A percentile compares a stretch with the other conserved stretches of the same genome.
Evolutionary conservation across 2,113 vertebrate genomes (phyloP).

Genomic region (Lasiurus borealis): DNA sequence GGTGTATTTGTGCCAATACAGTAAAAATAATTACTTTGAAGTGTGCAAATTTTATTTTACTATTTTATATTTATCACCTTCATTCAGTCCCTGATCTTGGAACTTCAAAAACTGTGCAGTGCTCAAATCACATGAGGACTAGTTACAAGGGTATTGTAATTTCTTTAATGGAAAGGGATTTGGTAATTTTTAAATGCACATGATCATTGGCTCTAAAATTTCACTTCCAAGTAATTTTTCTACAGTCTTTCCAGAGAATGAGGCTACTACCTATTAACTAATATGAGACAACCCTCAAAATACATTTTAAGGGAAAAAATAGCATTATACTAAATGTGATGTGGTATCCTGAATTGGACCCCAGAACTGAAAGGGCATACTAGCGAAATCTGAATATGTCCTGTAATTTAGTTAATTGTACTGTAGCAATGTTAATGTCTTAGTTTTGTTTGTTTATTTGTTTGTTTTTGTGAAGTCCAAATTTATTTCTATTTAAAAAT

Average conservation of each 20-base stretch:
- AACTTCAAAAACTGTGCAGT: not conserved
- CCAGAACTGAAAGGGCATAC: slow-evolving; percentile 1
- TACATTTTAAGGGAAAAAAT: slow-evolving; percentile 6
- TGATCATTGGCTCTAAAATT: slow-evolving; percentile 20
- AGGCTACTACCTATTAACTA: slow-evolving; percentile 43
- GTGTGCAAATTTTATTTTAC: not conserved
- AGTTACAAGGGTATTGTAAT: not conserved
- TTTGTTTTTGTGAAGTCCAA: no score
- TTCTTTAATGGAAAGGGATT: not conserved
- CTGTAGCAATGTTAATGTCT: not conserved
- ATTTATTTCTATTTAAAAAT: no score
- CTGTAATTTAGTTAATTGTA: slow-evolving; percentile 26
- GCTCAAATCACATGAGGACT: not conserved
- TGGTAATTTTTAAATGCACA: slow-evolving; percentile 18
- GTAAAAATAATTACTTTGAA: slow-evolving; percentile 33
- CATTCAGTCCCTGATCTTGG: not conserved
- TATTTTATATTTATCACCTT: not conserved
- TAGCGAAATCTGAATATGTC: slow-evolving; percentile 39
- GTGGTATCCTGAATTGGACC: slow-evolving; percentile 20
- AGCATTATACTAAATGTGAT: not conserved
- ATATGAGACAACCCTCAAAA: slow-evolving; percentile 1
- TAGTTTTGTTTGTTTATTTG: not conserved
- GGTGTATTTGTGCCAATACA: not conserved
- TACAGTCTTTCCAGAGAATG: slow-evolving; percentile 39
- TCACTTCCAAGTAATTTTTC: slow-evolving; percentile 49